Conservation (phyloP, 2,113 vertebrate genomes). For the Sus scrofa region T2T-Sscrofa CM000823.6:12914001-12914500, state of each 20-base stretch:
- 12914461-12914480: background rate
- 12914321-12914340: background rate
- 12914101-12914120: too few species aligned
- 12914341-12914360: background rate
- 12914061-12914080: too few species aligned
- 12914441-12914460: slow-evolving; percentile 11
- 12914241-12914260: background rate
- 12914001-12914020: too few species aligned
- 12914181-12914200: background rate
- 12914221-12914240: background rate
- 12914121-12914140: too few species aligned
- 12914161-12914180: background rate
- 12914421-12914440: background rate
- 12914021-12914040: too few species aligned
- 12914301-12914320: background rate
- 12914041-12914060: too few species aligned
- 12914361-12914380: background rate
- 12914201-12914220: background rate
- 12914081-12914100: too few species aligned
- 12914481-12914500: background rate
- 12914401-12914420: background rate
- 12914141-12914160: too few species aligned
- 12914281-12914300: background rate
- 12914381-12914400: background rate
- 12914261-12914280: background rate